Evolutionary conservation across 1,140 invertebrate genomes (phyloP).

Genomic region (Dufourea novaeangliae): DNA sequence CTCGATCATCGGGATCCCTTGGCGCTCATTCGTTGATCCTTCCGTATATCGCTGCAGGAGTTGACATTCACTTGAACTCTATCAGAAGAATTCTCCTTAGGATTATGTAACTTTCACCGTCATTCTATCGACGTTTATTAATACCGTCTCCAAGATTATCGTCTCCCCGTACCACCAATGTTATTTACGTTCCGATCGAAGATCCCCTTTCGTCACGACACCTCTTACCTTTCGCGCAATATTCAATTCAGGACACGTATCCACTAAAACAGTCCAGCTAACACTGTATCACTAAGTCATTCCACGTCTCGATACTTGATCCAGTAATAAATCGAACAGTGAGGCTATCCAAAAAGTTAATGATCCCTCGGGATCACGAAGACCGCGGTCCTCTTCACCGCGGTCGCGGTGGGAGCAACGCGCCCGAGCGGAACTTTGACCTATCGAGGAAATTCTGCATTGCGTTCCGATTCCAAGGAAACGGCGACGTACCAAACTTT

Average conservation of each 20-base stretch:
- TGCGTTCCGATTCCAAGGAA: not conserved
- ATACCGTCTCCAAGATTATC: not conserved
- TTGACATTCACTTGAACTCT: no score
- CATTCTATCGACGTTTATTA: not conserved
- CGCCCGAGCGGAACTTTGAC: not conserved
- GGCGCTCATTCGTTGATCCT: not conserved
- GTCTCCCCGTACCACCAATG: not conserved
- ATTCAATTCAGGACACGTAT: not conserved
- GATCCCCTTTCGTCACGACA: not conserved
- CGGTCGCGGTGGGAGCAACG: not conserved
- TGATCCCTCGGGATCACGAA: no score
- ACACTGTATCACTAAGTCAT: no score
- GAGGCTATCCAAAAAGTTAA: no score
- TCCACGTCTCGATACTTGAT: no score
- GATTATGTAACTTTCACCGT: not conserved
- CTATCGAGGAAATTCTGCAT: not conserved
- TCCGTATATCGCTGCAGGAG: no score
- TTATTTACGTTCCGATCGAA: conserved; percentile 1
- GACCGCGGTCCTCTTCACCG: not conserved
- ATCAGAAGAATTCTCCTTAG: not conserved
- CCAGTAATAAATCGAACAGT: no score
- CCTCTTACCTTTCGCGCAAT: not conserved
- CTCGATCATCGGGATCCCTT: conserved; percentile 2
- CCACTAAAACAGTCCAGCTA: no score
- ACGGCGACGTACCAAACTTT: not conserved